phyloP scores from a whole-genome alignment of 2,797 vertebrate species.

The Malacoctenus gilli region DNA sequence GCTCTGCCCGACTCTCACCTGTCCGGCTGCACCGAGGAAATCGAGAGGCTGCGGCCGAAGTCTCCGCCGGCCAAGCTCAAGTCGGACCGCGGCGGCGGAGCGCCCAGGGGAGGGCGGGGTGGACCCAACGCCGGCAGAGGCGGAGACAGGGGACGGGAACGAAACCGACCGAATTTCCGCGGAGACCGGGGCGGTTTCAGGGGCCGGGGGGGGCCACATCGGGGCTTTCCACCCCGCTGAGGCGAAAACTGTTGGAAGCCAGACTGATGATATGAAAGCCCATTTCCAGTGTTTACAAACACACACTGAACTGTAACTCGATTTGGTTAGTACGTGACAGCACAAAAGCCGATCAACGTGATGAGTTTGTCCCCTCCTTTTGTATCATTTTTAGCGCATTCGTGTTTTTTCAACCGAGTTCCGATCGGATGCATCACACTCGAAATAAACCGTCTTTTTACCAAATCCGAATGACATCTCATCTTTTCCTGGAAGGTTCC shows the following conservation, averaged over 20 bases:
- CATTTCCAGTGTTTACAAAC: slow-evolving; percentile 6
- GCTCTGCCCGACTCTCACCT: slow-evolving; percentile 86
- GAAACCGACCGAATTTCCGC: slow-evolving; percentile 93
- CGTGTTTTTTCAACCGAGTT: slow-evolving; percentile 33
- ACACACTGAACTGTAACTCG: background rate
- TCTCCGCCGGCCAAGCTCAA: slow-evolving; percentile 92
- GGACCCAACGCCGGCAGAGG: slow-evolving; percentile 89
- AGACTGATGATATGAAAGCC: slow-evolving; percentile 7
- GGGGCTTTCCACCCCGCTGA: slow-evolving; percentile 92
- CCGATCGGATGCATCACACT: slow-evolving; percentile 7
- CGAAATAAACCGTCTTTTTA: slow-evolving; percentile 41
- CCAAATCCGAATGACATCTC: no score
- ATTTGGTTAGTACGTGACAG: background rate
- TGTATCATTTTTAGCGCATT: slow-evolving; percentile 13
- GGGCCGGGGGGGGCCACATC: slow-evolving; percentile 89
- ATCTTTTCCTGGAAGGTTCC: no score
- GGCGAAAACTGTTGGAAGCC: background rate
- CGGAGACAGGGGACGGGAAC: slow-evolving; percentile 91
- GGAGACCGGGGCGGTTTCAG: slow-evolving; percentile 94
- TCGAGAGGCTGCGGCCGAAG: slow-evolving; percentile 95
- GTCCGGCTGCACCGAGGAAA: slow-evolving; percentile 95
- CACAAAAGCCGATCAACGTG: background rate
- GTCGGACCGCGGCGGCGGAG: slow-evolving; percentile 90
- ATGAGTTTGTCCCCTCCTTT: slow-evolving; percentile 8
- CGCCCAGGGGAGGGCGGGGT: slow-evolving; percentile 89